Conservation (phyloP, 1,140 invertebrate genomes). For the Drosophila ambigua region DNA sequence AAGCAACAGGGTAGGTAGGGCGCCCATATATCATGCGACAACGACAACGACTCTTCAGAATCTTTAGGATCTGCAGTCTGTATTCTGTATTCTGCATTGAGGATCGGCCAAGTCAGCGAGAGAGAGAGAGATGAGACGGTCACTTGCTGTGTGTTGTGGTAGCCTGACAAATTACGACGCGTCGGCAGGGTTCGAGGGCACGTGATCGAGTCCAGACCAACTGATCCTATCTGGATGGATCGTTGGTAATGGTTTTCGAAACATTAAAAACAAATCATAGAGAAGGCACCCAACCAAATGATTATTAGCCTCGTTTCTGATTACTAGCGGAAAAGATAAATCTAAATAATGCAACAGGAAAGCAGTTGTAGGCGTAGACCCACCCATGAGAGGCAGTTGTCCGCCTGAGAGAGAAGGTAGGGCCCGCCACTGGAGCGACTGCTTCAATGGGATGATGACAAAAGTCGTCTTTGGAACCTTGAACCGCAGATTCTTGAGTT, state of each 20-base stretch:
- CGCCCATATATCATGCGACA: constrained; percentile 77
- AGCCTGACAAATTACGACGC: constrained; percentile 71
- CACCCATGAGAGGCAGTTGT: too few relatives aligned
- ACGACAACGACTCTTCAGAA: constrained; percentile 64
- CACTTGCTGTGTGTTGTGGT: constrained; percentile 65
- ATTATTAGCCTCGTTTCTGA: not conserved
- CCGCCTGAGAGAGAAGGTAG: too few relatives aligned
- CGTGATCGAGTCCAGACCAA: constrained; percentile 35
- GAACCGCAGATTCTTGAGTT: too few relatives aligned
- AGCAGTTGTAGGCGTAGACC: too few relatives aligned
- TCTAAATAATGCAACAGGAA: too few relatives aligned
- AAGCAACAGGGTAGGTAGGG: constrained; percentile 68
- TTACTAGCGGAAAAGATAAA: too few relatives aligned
- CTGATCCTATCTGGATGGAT: constrained; percentile 19
- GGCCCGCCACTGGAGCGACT: too few relatives aligned
- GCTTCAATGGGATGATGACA: too few relatives aligned
- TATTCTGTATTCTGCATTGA: constrained; percentile 2
- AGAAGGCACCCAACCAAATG: constrained; percentile 1
- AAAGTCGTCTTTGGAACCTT: too few relatives aligned
- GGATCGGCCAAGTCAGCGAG: constrained; percentile 37
- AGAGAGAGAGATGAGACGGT: constrained; percentile 35
- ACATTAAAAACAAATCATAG: constrained; percentile 20
- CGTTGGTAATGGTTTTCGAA: constrained; percentile 4
- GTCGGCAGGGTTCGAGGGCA: constrained; percentile 50
- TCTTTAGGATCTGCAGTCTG: constrained; percentile 53